Percentiles rank a stretch among this genome's conserved stretches.
Evolutionary conservation across 2,797 vertebrate species (phyloP).

Genomic region (Myotis findleyi): DNA sequence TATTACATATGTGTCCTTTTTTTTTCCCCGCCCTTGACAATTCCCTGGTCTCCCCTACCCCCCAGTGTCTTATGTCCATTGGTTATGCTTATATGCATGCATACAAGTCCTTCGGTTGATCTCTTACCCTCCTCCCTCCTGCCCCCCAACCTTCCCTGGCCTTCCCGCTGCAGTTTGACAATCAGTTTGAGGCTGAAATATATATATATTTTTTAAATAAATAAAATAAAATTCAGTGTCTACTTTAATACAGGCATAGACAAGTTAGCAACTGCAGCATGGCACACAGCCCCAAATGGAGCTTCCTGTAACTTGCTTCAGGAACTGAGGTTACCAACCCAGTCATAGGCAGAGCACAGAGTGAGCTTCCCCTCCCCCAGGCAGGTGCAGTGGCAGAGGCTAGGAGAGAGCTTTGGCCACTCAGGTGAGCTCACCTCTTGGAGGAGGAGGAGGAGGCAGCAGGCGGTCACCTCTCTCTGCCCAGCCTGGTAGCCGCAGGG

Average conservation of each 20-base stretch:
- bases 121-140: no score
- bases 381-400: background rate
- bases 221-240: background rate
- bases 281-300: background rate
- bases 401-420: background rate
- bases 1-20: no score
- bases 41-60: no score
- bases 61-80: no score
- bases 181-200: no score
- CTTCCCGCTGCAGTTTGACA: no score
- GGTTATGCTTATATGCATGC: no score
- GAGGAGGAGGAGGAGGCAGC: background rate
- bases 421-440: background rate
- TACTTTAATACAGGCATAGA: background rate
- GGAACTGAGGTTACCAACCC: background rate
- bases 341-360: rapidly evolving
- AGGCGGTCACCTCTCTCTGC: background rate
- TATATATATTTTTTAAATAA: no score
- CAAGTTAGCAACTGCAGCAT: background rate
- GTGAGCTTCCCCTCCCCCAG: background rate
- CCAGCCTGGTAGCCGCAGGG: background rate
- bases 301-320: background rate
- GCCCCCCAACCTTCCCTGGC: no score
- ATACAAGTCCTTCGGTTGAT: no score
- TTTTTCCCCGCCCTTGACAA: no score